Evolutionary conservation across 1,140 invertebrate genomes (phyloP).

Genomic region (Apocrypta bakeri): DNA sequence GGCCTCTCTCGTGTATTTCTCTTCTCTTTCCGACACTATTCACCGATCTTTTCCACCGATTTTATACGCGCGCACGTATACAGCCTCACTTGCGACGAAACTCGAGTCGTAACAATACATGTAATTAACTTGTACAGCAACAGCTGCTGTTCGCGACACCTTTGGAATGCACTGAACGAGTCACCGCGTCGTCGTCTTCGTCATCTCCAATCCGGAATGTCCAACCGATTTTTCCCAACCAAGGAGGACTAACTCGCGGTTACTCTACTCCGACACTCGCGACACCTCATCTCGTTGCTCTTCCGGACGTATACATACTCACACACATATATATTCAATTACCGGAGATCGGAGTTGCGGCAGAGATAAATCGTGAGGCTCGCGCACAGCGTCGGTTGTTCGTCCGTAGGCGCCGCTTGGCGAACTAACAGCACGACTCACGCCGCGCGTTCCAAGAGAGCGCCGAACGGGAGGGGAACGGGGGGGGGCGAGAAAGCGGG

Average conservation of each 20-base stretch:
- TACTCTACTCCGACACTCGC: not conserved
- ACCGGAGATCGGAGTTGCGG: too few relatives aligned
- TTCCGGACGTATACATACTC: not conserved
- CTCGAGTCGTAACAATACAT: too few relatives aligned
- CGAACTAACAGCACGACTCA: conserved; percentile 31
- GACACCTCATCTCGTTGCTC: not conserved
- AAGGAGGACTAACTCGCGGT: not conserved
- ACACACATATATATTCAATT: too few relatives aligned
- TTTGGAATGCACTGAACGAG: not conserved
- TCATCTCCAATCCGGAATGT: not conserved
- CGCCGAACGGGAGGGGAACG: not conserved
- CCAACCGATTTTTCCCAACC: conserved; percentile 9
- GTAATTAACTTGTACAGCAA: not conserved
- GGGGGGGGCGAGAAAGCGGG: not conserved
- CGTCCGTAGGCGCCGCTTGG: conserved; percentile 29
- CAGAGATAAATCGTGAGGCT: too few relatives aligned
- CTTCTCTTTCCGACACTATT: not conserved
- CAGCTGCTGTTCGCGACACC: not conserved
- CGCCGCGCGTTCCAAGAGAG: not conserved
- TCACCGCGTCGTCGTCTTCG: not conserved
- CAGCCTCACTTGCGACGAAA: not conserved
- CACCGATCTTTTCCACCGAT: not conserved
- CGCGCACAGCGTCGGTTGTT: not conserved
- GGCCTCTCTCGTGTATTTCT: not conserved
- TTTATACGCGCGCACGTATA: not conserved